A percentile compares a stretch with the other conserved stretches of the same genome.
phyloP scores from a whole-genome alignment of 2,888 invertebrate species.

The Drosophila stalkeri region DNA sequence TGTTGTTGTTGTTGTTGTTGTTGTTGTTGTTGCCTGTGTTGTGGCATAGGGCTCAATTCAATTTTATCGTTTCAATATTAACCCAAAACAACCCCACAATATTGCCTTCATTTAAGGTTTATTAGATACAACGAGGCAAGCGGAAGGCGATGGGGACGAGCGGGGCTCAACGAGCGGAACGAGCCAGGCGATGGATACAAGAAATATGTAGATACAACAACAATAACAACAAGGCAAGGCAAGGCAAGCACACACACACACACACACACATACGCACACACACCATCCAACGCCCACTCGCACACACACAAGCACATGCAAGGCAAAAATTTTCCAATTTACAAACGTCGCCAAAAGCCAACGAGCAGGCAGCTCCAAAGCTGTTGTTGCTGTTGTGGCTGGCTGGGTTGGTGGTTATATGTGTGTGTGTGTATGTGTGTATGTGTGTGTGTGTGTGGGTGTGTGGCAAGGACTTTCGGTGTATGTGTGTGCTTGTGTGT shows the following conservation, averaged over 20 bases:
- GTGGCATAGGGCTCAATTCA: constrained; percentile 78
- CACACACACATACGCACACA: constrained; percentile 28
- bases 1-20: constrained; percentile 23
- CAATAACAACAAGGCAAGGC: constrained; percentile 21
- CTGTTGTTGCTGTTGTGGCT: constrained; percentile 15
- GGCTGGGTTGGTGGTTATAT: not conserved
- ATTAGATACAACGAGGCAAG: constrained; percentile 76
- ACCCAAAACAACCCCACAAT: constrained; percentile 84
- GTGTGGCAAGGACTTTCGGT: constrained; percentile 7
- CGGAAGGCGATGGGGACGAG: constrained; percentile 12
- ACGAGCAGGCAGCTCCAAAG: constrained; percentile 40
- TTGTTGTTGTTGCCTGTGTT: constrained; percentile 29
- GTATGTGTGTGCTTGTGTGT: constrained; percentile 24
- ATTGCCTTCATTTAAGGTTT: constrained; percentile 84
- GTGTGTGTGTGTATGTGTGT: constrained; percentile 16
- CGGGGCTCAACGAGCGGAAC: constrained; percentile 65
- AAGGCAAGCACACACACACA: not conserved
- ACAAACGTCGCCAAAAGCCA: constrained; percentile 76
- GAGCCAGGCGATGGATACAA: constrained; percentile 63
- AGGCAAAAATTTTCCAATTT: constrained; percentile 82
- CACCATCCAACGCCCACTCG: too few relatives aligned
- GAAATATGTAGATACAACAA: constrained; percentile 62
- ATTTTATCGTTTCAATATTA: constrained; percentile 84
- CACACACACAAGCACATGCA: constrained; percentile 36
- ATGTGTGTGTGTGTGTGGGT: constrained; percentile 29